phyloP scores from a whole-genome alignment of 2,888 invertebrate genomes.

The Sarcophaga carnaria region DNA sequence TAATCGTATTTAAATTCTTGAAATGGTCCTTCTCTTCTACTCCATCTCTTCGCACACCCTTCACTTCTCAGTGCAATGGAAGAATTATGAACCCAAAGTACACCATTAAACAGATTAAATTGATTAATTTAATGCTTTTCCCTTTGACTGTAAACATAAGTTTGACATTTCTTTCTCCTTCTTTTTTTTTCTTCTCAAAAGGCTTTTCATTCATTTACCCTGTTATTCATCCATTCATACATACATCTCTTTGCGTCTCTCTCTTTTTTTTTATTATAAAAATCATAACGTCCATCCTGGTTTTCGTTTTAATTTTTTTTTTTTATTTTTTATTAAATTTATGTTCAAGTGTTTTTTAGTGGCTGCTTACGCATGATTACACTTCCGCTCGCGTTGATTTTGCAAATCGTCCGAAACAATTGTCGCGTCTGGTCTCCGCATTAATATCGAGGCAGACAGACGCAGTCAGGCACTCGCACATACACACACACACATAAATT shows the following conservation, averaged over 20 bases:
- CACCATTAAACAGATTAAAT: slow-evolving; percentile 80
- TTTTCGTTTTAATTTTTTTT: slow-evolving; percentile 12
- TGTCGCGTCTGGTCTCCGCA: slow-evolving; percentile 45
- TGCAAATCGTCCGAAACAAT: slow-evolving; percentile 57
- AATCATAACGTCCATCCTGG: slow-evolving; percentile 51
- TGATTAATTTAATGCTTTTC: slow-evolving; percentile 80
- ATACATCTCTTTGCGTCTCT: neutral
- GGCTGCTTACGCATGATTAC: slow-evolving; percentile 76
- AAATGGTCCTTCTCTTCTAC: slow-evolving; percentile 33
- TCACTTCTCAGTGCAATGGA: slow-evolving; percentile 19
- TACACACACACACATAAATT: slow-evolving; percentile 12
- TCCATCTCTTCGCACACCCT: neutral
- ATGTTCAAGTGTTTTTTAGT: slow-evolving; percentile 56
- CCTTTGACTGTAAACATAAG: slow-evolving; percentile 60
- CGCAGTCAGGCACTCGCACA: no score
- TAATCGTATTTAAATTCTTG: slow-evolving; percentile 27
- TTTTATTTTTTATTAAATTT: slow-evolving; percentile 9
- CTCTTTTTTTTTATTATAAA: slow-evolving; percentile 10
- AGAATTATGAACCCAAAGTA: slow-evolving; percentile 48
- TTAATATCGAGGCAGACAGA: neutral
- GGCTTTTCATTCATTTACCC: slow-evolving; percentile 2
- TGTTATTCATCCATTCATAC: neutral
- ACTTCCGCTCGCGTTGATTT: slow-evolving; percentile 75
- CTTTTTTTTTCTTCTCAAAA: slow-evolving; percentile 8
- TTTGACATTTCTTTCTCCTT: slow-evolving; percentile 14